These are phyloP conservation scores for Aotus griseimembra DNA, from an alignment of 2,797 vertebrate genomes.

Conservation along the genomic window DNA sequence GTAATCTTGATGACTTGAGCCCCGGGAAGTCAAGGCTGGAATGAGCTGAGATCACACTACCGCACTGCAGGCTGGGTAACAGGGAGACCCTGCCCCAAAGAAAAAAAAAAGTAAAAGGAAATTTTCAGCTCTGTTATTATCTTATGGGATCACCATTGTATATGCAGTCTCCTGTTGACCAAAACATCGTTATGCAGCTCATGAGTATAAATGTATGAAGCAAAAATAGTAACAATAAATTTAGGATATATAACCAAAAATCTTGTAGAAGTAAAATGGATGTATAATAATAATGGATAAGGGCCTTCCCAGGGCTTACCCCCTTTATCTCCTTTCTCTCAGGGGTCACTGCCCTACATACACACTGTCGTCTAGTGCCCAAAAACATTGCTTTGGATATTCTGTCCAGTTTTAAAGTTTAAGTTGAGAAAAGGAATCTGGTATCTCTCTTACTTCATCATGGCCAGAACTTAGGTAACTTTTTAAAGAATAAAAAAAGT, in stretches of 20 bases:
- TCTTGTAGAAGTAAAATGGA: background rate
- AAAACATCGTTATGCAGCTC: background rate
- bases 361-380: background rate
- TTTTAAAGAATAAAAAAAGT: conserved; percentile 7
- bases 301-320: background rate
- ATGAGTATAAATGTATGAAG: background rate
- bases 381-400: background rate
- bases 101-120: background rate
- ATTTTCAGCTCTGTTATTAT: background rate
- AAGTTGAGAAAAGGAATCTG: background rate
- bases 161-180: background rate
- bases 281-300: background rate
- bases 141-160: background rate
- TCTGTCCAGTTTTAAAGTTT: background rate
- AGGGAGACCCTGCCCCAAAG: background rate
- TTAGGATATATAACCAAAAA: background rate
- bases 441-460: background rate
- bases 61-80: background rate
- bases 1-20: background rate
- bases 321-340: background rate
- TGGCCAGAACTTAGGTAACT: background rate
- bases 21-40: background rate
- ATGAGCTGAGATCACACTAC: background rate
- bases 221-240: background rate
- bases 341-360: background rate